Conservation (phyloP, 2,113 vertebrate genomes). For the Eidolon helvum region DNA sequence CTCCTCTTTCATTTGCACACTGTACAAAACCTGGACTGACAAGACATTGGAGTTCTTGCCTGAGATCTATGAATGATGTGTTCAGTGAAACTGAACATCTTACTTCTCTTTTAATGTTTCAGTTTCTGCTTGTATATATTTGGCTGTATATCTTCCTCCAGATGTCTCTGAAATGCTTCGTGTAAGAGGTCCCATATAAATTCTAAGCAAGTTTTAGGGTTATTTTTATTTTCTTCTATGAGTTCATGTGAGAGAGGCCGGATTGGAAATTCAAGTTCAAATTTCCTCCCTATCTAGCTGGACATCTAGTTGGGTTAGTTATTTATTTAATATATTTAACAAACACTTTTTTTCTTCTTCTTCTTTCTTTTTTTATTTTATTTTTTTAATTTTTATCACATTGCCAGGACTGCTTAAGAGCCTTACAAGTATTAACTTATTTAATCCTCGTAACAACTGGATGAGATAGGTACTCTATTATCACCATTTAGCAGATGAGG, state of each 20-base stretch:
- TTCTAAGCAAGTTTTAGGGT: constrained; percentile 25
- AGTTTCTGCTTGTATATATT: constrained; percentile 46
- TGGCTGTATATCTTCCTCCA: constrained; percentile 57
- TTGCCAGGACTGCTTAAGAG: not conserved
- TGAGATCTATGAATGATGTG: constrained; percentile 36
- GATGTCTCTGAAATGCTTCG: constrained; percentile 52
- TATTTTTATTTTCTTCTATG: constrained; percentile 38
- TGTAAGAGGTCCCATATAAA: constrained; percentile 1
- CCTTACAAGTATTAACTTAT: not conserved
- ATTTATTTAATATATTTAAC: constrained; percentile 18
- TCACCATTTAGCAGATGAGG: not conserved
- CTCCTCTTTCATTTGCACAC: not conserved
- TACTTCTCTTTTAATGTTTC: constrained; percentile 51
- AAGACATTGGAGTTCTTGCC: not conserved
- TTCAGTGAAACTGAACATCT: constrained; percentile 39
- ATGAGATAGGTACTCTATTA: not conserved
- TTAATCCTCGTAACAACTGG: not conserved
- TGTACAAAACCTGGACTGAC: not conserved
- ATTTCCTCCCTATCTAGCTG: constrained; percentile 13
- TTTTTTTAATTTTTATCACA: not conserved
- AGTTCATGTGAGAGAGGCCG: not conserved
- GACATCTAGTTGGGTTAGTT: not conserved
- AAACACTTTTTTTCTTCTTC: not conserved
- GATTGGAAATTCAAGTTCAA: constrained; percentile 21
- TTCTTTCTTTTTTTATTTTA: too few species aligned